Evolutionary conservation across 2,113 vertebrate genomes (phyloP), one percentile per base, ranked within the genome.

Genomic region (Chauna torquata): DNA sequence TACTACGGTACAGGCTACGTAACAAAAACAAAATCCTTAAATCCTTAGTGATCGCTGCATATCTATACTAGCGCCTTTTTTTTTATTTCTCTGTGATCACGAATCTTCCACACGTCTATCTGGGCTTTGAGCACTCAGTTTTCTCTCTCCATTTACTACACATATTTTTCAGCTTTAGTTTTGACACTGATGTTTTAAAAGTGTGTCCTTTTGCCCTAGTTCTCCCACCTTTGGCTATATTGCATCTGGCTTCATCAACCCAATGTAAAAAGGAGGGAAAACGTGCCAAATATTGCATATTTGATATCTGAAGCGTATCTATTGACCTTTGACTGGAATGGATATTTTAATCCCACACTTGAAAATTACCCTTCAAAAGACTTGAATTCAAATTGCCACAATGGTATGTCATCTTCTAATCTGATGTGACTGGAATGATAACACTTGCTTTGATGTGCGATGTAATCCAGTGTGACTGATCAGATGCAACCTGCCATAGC

Each of bases 321-420:
- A 89, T 92, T 96, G 95, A 96, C 90, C 96, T 96, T 96, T 97
- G 92, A 92, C 85, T 94, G 45, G 71, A 68, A 97, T 93, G 23
- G 57, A 84, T 96, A 96, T 97, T 98, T 97, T 97, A 97, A 97
- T 97, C 91, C 58, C 79, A 65, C 93, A 85, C 77, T 96, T 1
- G 4, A 96, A 97, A 97, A 97, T 96, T 97, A 95, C 87, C 90
- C 87, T 97, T 97, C 92, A 88, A 91, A 97, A 94, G 95, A 95
- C 80, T 92, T 82, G 82, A 96, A 83, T 97, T 88, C 86, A 97
- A 96, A 96, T 95, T 96, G 32, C 94, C 83, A 88, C 30, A 47
- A 61, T 93, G 94, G 94, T 93, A 88, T 92, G 94, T 93, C 61
- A 62, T 95, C 47, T 96, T 96, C 94, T 96, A 97, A 96, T 96